Evolutionary conservation across 2,113 vertebrate genomes (phyloP).

Genomic region (Stigmatopora argus): DNA sequence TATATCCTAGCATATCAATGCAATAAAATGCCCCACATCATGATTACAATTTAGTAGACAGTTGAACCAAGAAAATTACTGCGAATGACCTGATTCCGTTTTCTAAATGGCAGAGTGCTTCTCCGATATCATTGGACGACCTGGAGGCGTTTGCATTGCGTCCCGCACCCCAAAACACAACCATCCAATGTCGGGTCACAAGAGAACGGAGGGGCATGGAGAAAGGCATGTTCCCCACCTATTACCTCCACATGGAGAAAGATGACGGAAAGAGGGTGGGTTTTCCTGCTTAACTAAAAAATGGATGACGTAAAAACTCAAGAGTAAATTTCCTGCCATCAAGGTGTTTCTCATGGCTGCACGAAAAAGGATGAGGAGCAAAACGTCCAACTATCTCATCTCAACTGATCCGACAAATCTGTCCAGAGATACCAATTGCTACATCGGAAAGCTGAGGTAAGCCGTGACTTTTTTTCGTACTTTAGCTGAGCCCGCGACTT

Average conservation of each 20-base stretch:
- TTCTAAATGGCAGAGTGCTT: conserved; percentile 42
- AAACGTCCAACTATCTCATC: conserved; percentile 86
- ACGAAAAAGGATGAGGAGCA: conserved; percentile 82
- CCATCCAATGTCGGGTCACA: conserved; percentile 75
- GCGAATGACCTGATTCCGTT: not conserved
- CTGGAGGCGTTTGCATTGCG: conserved; percentile 72
- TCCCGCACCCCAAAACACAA: conserved; percentile 70
- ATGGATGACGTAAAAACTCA: too few species aligned
- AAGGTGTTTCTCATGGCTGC: conserved; percentile 83
- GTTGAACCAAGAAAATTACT: too few species aligned
- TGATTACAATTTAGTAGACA: too few species aligned
- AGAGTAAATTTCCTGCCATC: too few species aligned
- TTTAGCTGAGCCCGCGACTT: too few species aligned
- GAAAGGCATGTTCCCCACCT: conserved; percentile 81
- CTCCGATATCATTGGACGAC: conserved; percentile 69
- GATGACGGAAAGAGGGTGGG: conserved; percentile 74
- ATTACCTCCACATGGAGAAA: conserved; percentile 83
- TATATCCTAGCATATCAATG: too few species aligned
- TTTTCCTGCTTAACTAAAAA: not conserved
- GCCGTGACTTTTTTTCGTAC: too few species aligned
- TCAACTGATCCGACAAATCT: conserved; percentile 80
- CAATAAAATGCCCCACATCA: too few species aligned
- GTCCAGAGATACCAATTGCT: conserved; percentile 75
- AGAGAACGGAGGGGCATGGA: conserved; percentile 79
- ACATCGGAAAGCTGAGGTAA: conserved; percentile 84